Percentiles rank a stretch among this genome's conserved stretches.
Evolutionary conservation across 2,113 vertebrate species (phyloP).

Genomic region (Sprattus sprattus): DNA sequence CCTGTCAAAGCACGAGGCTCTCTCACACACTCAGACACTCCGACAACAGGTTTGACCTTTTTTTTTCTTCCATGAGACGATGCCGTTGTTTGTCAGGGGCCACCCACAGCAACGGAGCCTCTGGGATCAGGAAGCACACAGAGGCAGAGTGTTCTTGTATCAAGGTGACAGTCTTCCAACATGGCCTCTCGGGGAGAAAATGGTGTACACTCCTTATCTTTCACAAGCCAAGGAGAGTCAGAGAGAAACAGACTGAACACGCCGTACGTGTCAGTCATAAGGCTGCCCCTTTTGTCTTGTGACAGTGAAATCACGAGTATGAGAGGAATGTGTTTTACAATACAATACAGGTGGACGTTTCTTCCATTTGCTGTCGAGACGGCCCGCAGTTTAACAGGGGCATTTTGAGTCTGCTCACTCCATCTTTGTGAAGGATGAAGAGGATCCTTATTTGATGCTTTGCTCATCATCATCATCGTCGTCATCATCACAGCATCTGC

Average conservation of each 20-base stretch:
- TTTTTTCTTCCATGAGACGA: neutral
- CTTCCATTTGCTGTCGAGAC: neutral
- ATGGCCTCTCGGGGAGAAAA: neutral
- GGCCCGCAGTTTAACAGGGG: neutral
- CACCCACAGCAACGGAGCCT: neutral
- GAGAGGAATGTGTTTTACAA: neutral
- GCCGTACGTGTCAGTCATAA: neutral
- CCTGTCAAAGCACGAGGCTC: conserved; percentile 36
- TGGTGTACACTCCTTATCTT: neutral
- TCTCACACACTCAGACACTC: neutral
- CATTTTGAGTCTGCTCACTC: neutral
- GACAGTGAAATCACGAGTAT: neutral
- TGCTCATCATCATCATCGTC: neutral
- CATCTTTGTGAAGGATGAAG: neutral
- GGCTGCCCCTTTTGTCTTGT: neutral
- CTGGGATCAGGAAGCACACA: neutral
- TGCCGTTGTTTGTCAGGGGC: neutral
- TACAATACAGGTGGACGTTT: neutral
- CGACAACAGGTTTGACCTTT: neutral
- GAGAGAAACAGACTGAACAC: neutral
- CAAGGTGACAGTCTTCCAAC: neutral
- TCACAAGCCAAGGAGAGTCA: neutral
- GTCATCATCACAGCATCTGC: conserved; percentile 33
- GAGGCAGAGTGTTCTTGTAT: neutral
- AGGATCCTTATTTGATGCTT: conserved; percentile 20